These are phyloP conservation scores for Apis florea DNA, from an alignment of 1,140 invertebrate species.

Conservation along the genomic window DNA sequence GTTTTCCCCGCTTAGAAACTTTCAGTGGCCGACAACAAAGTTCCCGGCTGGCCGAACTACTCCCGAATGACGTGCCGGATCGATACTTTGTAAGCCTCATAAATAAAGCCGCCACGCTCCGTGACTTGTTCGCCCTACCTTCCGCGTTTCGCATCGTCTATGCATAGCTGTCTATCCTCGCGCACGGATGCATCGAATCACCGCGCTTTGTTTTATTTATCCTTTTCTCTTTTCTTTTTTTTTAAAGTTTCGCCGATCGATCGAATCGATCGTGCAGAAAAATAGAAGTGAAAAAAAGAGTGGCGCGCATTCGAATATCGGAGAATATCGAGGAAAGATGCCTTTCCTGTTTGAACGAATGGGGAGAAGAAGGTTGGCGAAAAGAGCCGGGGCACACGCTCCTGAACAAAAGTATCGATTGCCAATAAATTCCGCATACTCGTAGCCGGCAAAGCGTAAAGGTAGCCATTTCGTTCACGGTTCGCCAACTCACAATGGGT, in stretches of 20 bases:
- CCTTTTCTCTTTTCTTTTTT: too few species aligned
- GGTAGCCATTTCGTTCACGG: conserved; percentile 73
- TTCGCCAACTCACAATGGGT: conserved; percentile 68
- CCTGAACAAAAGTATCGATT: conserved; percentile 62
- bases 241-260: not conserved
- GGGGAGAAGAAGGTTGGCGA: not conserved
- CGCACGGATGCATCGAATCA: not conserved
- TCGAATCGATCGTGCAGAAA: not conserved
- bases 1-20: conserved; percentile 63
- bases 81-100: conserved; percentile 66
- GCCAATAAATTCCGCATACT: conserved; percentile 71
- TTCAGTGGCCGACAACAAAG: conserved; percentile 67
- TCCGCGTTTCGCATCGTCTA: conserved; percentile 34
- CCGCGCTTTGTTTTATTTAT: conserved; percentile 5
- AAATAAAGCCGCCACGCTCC: conserved; percentile 60
- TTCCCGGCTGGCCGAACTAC: conserved; percentile 64
- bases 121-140: conserved; percentile 21
- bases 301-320: not conserved
- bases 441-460: conserved; percentile 69
- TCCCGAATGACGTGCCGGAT: conserved; percentile 63
- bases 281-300: not conserved
- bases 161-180: conserved; percentile 1
- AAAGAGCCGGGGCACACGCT: conserved; percentile 29
- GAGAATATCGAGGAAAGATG: too few species aligned
- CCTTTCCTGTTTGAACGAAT: not conserved